phyloP scores from a whole-genome alignment of 1,140 invertebrate genomes.

The Philopotamus ludificatus region DNA sequence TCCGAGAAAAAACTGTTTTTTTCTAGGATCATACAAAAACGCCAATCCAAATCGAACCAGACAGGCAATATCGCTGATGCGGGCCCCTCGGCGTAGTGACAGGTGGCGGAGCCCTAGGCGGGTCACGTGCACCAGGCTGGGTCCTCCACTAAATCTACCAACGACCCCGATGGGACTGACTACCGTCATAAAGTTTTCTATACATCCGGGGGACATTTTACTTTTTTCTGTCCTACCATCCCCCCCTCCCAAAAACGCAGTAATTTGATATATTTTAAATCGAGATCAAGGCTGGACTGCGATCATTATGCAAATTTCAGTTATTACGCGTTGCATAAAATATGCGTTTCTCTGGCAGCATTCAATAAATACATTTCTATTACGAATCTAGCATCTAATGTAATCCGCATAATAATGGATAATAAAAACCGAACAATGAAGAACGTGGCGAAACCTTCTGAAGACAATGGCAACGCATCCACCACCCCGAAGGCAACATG shows the following conservation, averaged over 20 bases:
- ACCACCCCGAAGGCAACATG: constrained; percentile 28
- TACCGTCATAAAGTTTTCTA: constrained; percentile 37
- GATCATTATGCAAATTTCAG: too few species aligned
- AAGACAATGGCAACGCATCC: constrained; percentile 33
- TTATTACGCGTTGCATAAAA: too few species aligned
- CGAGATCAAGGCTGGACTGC: not conserved
- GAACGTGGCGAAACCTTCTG: constrained; percentile 27
- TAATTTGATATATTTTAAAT: not conserved
- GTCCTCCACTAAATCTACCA: constrained; percentile 32
- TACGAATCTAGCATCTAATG: constrained; percentile 17
- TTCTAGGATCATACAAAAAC: too few species aligned
- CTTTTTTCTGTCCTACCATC: constrained; percentile 23
- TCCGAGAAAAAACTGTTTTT: too few species aligned
- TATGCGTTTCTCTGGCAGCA: too few species aligned
- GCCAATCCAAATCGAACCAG: too few species aligned
- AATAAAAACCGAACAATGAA: constrained; percentile 26
- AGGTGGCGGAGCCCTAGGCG: constrained; percentile 14
- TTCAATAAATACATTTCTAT: too few species aligned
- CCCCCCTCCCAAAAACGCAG: too few species aligned
- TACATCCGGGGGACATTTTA: constrained; percentile 37
- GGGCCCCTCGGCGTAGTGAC: constrained; percentile 9
- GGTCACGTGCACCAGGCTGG: constrained; percentile 10
- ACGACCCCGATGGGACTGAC: constrained; percentile 33
- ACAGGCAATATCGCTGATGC: not conserved
- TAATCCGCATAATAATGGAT: constrained; percentile 20